These are phyloP conservation scores for Macrosoma leucophasiata DNA, from an alignment of 2,888 invertebrate species.

Conservation along the genomic window DNA sequence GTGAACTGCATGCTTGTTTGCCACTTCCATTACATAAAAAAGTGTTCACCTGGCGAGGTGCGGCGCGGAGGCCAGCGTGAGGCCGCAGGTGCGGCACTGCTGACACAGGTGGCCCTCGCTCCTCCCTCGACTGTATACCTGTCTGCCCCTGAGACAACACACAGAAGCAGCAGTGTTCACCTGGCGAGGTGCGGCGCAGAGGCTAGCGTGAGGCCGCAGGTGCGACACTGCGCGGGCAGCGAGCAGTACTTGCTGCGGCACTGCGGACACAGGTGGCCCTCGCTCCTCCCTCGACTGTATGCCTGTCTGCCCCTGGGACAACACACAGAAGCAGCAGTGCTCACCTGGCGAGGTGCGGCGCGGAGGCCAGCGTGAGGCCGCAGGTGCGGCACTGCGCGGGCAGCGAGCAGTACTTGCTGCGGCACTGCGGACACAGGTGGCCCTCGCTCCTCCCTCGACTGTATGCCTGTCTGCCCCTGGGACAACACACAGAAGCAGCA, in stretches of 20 bases:
- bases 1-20: too few species aligned
- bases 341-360: conserved; percentile 93
- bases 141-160: too few species aligned
- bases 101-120: too few species aligned
- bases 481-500: too few species aligned
- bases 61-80: conserved; percentile 97
- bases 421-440: conserved; percentile 96
- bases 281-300: too few species aligned
- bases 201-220: conserved; percentile 96
- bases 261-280: conserved; percentile 94
- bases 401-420: conserved; percentile 97
- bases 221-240: conserved; percentile 96
- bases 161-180: too few species aligned
- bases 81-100: conserved; percentile 95
- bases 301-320: too few species aligned
- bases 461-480: too few species aligned
- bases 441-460: conserved; percentile 85
- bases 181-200: conserved; percentile 97
- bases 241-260: conserved; percentile 99
- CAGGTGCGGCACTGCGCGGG: conserved; percentile 98
- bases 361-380: conserved; percentile 96
- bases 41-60: conserved; percentile 89
- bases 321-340: too few species aligned
- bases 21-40: too few species aligned
- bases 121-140: too few species aligned